phyloP scores from a whole-genome alignment of 37 sponge, comb jelly and placozoan species.

The Ephydatia muelleri region DNA sequence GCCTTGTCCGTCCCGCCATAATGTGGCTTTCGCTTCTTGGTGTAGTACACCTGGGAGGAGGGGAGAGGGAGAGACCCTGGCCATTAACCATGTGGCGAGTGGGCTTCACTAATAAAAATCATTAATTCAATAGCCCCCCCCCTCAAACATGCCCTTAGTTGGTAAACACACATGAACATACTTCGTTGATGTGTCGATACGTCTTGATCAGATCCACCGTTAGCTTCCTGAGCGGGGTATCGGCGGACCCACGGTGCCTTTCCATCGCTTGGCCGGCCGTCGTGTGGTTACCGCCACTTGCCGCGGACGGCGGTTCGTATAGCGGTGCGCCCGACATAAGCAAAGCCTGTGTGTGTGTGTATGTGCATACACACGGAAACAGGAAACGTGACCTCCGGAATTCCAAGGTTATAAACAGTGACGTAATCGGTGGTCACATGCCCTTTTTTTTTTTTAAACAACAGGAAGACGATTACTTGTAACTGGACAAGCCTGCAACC shows the following conservation, averaged over 20 bases:
- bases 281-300: conserved; percentile 14
- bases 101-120: background rate
- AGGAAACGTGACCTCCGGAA: background rate
- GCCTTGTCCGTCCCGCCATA: conserved; percentile 49
- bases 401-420: background rate
- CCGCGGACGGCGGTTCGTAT: conserved; percentile 15
- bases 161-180: conserved; percentile 14
- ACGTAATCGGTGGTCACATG: background rate
- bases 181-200: conserved; percentile 96
- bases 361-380: background rate
- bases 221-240: conserved; percentile 85
- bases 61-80: background rate
- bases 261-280: background rate
- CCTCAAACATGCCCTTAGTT: background rate
- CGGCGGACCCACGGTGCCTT: conserved; percentile 46
- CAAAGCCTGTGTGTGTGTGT: background rate
- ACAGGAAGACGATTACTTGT: background rate
- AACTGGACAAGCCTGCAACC: background rate
- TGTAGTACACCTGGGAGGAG: conserved; percentile 85
- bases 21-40: conserved; percentile 87
- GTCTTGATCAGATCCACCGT: conserved; percentile 97
- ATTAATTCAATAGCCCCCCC: background rate
- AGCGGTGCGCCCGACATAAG: background rate
- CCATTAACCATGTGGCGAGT: conserved; percentile 14
- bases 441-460: background rate